phyloP scores from a whole-genome alignment of 2,797 vertebrate species.

The Diglossa cyanea region DNA sequence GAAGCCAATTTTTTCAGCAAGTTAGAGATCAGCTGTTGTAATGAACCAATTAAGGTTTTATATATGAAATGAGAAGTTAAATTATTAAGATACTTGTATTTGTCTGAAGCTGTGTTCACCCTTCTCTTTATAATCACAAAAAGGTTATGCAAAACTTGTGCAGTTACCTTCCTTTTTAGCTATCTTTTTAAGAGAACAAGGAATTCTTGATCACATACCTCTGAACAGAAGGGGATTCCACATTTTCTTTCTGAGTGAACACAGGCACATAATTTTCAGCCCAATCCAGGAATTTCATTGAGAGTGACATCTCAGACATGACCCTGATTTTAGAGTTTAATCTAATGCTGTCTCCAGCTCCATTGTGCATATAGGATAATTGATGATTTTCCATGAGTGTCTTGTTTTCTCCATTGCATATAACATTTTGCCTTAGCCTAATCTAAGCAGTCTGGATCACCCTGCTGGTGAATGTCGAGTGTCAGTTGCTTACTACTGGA shows the following conservation, averaged over 20 bases:
- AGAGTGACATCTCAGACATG: background rate
- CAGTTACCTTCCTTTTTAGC: background rate
- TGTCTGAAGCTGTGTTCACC: background rate
- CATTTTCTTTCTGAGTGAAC: background rate
- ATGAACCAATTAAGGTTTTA: background rate
- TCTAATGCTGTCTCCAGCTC: background rate
- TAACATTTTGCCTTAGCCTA: background rate
- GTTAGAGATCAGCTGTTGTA: background rate
- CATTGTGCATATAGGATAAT: background rate
- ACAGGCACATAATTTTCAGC: background rate
- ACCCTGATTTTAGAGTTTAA: background rate
- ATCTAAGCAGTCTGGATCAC: background rate
- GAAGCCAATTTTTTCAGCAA: background rate
- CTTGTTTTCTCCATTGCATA: background rate
- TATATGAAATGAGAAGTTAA: background rate
- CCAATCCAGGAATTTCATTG: background rate
- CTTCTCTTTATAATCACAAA: background rate
- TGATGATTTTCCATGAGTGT: background rate
- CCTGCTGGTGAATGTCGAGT: accelerated
- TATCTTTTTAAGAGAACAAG: background rate
- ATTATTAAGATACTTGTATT: background rate
- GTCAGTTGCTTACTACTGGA: background rate
- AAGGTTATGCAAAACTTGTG: background rate
- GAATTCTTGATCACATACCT: background rate
- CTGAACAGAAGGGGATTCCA: background rate